Evolutionary conservation across 2,888 invertebrate species (phyloP).

Genomic region (Lasioglossum vierecki): DNA sequence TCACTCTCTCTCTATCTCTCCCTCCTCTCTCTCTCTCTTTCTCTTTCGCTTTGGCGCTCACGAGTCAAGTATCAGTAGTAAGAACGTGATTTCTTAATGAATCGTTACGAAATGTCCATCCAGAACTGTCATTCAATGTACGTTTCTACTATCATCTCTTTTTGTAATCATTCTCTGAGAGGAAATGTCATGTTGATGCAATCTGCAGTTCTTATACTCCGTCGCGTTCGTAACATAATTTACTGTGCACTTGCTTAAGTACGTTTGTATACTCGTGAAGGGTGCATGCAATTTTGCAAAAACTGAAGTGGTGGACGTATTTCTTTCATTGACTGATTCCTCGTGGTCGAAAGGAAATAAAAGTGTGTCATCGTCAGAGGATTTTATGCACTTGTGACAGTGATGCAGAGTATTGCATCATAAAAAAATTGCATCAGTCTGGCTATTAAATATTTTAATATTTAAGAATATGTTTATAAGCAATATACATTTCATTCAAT

Average conservation of each 20-base stretch:
- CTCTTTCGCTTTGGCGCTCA: conserved; percentile 16
- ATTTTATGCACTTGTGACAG: neutral
- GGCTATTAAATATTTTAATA: neutral
- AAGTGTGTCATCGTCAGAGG: neutral
- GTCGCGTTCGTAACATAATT: neutral
- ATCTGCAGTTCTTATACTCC: neutral
- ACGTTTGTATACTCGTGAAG: neutral
- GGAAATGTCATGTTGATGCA: neutral
- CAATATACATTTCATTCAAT: too few relatives aligned
- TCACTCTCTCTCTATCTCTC: neutral
- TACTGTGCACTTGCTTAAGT: neutral
- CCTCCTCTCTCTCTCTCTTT: neutral
- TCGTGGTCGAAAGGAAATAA: neutral
- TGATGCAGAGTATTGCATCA: neutral
- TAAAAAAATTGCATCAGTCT: neutral
- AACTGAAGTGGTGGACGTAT: neutral
- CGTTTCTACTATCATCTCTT: neutral
- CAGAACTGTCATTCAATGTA: neutral
- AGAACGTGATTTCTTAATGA: conserved; percentile 43
- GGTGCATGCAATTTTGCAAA: neutral
- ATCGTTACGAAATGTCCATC: neutral
- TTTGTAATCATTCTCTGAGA: neutral
- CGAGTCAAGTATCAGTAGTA: conserved; percentile 51
- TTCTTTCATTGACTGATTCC: neutral
- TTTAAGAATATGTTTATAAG: too few relatives aligned